Evolutionary conservation across 2,113 vertebrate genomes (phyloP), one percentile per base, ranked within the genome.

Genomic region (Mastomys natalensis): DNA sequence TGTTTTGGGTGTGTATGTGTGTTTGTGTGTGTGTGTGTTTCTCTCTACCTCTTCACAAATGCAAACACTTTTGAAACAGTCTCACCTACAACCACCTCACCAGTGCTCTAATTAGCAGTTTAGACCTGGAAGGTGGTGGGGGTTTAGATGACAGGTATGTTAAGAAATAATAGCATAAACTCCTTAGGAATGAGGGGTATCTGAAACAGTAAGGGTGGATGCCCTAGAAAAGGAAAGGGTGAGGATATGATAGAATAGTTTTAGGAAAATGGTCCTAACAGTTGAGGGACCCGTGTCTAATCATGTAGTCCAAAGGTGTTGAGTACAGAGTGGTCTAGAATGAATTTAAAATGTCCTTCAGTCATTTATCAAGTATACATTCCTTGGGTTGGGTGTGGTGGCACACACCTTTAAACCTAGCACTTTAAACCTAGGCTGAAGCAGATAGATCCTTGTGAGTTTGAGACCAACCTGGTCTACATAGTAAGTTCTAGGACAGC

Each of bases 31-130:
- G 22, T 62, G 24, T 62, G 64, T 26, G 62, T 26, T 1, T 81
- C 64, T 64, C 77, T 87, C 15, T 74, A 31, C 55, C 45, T 85
- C 73, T 88, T 91, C 90, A 89, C 82, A 80, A 66, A 93, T 82
- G 60, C 58, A 91, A 31, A n/a, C n/a, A 34, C 55, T 87, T 62
- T 2, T 45, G 3, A 22, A 68, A 77, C 13, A 21, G n/a, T 89
- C 51, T 94, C 84, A 80, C 87, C 90, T 70, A 51, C 31, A 90
- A 76, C 74, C 87, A 78, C 78, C 37, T 53, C 64, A 84, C 51
- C 34, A 74, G 58, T 68, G 34, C 24, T 62, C 55, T 72, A 26
- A 34, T 95, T 74, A 87, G 77, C 37, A 78, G 37, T 58, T 93
- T 37, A 58, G 31, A 68, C 40, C 2, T 24, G 45, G 21, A 73